A percentile compares a stretch with the other conserved stretches of the same genome.
phyloP scores from a whole-genome alignment of 2,113 vertebrate genomes.

The Daubentonia madagascariensis region DNA sequence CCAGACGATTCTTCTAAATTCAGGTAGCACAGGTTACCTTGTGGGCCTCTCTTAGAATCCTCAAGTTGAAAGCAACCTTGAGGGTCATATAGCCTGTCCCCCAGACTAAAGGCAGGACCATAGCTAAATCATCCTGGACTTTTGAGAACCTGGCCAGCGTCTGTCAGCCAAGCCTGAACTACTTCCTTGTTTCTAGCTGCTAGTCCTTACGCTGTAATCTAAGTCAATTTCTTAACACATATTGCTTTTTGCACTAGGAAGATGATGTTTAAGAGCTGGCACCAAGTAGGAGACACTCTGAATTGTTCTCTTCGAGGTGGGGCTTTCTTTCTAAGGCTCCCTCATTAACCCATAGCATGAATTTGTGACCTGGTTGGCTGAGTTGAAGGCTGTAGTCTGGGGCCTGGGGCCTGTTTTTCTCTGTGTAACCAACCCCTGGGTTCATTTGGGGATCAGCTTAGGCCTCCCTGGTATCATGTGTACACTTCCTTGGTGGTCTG shows the following conservation, averaged over 20 bases:
- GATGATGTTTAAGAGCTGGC: background rate
- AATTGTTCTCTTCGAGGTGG: background rate
- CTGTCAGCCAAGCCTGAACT: background rate
- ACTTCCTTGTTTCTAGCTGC: background rate
- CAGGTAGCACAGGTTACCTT: background rate
- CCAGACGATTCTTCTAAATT: background rate
- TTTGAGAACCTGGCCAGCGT: conserved; percentile 14
- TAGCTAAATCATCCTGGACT: background rate
- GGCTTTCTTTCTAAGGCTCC: background rate
- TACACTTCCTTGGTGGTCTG: background rate
- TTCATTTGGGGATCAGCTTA: background rate
- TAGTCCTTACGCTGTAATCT: background rate
- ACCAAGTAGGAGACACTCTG: background rate
- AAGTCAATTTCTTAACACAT: conserved; percentile 34
- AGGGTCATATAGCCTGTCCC: background rate
- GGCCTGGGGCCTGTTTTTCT: background rate
- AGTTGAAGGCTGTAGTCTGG: background rate
- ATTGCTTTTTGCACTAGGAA: background rate
- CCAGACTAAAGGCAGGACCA: background rate
- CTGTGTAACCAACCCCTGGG: background rate
- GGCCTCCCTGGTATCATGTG: background rate
- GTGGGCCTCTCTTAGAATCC: background rate
- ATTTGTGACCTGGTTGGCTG: background rate
- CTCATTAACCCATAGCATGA: background rate
- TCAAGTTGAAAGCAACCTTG: background rate